Conservation (phyloP, 1,140 invertebrate genomes). For the Coboldia fuscipes region DNA sequence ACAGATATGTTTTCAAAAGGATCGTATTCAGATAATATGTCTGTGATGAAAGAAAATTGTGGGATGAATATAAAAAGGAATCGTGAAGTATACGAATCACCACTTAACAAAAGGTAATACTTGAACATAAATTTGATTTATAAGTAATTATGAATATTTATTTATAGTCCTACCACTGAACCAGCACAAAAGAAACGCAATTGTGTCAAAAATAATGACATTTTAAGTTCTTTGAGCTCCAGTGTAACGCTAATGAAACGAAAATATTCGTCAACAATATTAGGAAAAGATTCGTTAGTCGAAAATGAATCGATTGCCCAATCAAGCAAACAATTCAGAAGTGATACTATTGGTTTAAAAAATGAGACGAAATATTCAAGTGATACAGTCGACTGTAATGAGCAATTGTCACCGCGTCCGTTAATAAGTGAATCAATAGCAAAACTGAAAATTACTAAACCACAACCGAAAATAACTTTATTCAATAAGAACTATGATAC, state of each 20-base stretch:
- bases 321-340: neutral
- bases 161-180: constrained; percentile 10
- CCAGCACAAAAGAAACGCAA: constrained; percentile 11
- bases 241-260: constrained; percentile 9
- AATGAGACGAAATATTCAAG: neutral
- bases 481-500: constrained; percentile 12
- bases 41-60: too few species aligned
- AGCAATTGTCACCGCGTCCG: neutral
- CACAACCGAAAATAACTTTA: constrained; percentile 12
- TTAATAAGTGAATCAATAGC: neutral
- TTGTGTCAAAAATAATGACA: constrained; percentile 18
- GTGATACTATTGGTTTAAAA: neutral
- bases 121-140: neutral
- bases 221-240: constrained; percentile 17
- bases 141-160: neutral
- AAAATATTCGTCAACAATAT: constrained; percentile 10
- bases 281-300: neutral
- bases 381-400: neutral
- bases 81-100: neutral
- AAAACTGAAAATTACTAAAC: neutral
- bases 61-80: neutral
- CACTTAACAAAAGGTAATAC: neutral
- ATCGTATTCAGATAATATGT: too few species aligned
- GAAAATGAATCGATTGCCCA: neutral
- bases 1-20: too few species aligned